These are phyloP conservation scores for Andrena dorsata DNA, from an alignment of 2,888 invertebrate species.

Conservation along the genomic window DNA sequence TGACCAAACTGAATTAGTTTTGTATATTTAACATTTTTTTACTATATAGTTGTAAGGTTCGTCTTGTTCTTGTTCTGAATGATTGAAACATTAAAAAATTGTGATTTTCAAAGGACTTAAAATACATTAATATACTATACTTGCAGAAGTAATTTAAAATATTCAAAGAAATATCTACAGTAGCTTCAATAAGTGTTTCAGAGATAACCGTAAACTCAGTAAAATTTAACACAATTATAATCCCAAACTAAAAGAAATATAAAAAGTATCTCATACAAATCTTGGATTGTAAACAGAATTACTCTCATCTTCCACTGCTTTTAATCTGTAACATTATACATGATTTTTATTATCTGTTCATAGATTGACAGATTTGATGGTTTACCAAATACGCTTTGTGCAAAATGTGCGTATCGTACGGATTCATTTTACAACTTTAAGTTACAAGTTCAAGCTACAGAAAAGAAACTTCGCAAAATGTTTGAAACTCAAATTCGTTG, in stretches of 20 bases:
- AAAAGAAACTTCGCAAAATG: conserved; percentile 79
- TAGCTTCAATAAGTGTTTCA: not conserved
- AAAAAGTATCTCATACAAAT: not conserved
- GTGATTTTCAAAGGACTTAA: not conserved
- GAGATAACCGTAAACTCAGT: not conserved
- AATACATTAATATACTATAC: not conserved
- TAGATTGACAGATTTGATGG: conserved; percentile 81
- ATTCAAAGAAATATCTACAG: not conserved
- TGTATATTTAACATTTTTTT: not conserved
- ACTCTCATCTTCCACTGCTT: not conserved
- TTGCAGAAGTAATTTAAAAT: not conserved
- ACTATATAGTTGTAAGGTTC: not conserved
- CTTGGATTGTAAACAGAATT: not conserved
- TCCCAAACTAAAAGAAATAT: not conserved
- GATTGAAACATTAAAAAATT: not conserved
- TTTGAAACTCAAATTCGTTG: conserved; percentile 65
- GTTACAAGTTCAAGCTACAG: conserved; percentile 79
- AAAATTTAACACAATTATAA: not conserved
- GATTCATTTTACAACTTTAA: conserved; percentile 81
- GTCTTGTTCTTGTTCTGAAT: not conserved
- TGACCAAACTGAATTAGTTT: not conserved
- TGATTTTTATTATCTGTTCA: not conserved
- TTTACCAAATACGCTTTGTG: conserved; percentile 80
- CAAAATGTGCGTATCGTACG: conserved; percentile 81
- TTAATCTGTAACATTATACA: not conserved